Base-by-base conservation (phyloP, 2,113 vertebrate species). In the Platanista minor region DNA sequence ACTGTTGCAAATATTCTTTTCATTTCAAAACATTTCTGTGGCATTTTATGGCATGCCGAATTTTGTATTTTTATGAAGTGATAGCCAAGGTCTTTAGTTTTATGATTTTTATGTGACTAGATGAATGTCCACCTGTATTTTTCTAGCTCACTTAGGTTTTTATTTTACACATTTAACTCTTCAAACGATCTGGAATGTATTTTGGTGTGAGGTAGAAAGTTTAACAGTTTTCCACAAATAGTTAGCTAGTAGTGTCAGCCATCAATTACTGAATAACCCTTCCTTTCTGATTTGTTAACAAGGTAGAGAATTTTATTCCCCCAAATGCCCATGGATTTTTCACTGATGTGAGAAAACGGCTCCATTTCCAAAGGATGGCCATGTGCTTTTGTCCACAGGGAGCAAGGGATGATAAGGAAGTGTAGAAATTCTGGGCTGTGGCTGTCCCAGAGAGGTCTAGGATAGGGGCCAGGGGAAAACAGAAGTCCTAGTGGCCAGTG, bases 231-330 rank as follows among this genome's bases (percentile, higher is more conserved):
- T 4, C 36, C n/a, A 33, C 41, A 33, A 78, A 64, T 41, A 54
- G 62, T 84, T 59, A 90, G 67, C 77, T 54, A 61, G 15, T 43
- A 89, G 86, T 21, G 59, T 78, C 69, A 96, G 66, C 72, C 39
- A 21, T 61, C 66, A 87, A 20, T 94, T 90, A 57, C 62, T 31
- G 31, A 86, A 72, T 87, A 57, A 90, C 41, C 57, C 49, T 66
- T 94, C 74, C 88, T 94, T 46, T 61, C 43, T 64, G 62, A 87
- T 87, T 84, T 96, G 84, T 80, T 90, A 95, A 92, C 52, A 95
- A 82, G 52, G 21, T 72, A 41, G 57, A 92, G 71, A 74, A 64
- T 62, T 87, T 96, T 90, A 67, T 52, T 89, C 17, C 17, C 36
- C 43, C 9, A 72, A 72, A 66, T 62, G 12, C 6, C 29, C 17